Evolutionary conservation across 1,140 invertebrate species (phyloP).

Genomic region (Glossosoma conforme): DNA sequence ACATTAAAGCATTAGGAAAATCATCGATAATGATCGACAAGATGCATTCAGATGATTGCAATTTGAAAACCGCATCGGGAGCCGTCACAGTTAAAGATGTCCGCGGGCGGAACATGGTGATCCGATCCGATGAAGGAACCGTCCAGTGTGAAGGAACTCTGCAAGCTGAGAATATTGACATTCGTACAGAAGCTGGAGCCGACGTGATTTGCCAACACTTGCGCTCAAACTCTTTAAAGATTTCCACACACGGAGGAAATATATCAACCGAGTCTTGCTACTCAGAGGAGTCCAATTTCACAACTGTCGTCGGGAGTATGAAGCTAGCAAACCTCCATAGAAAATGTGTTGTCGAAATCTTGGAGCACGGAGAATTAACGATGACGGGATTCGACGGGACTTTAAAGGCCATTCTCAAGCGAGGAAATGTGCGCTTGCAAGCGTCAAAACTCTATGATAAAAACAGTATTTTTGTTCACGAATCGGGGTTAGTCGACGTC

Average conservation of each 20-base stretch:
- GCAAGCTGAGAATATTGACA: conserved; percentile 42
- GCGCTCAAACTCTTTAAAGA: conserved; percentile 41
- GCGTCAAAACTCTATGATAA: conserved; percentile 43
- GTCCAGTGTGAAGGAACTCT: conserved; percentile 41
- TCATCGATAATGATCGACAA: conserved; percentile 41
- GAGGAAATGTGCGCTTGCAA: conserved; percentile 47
- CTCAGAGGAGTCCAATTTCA: conserved; percentile 46
- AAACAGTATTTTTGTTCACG: conserved; percentile 50
- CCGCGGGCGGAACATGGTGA: conserved; percentile 42
- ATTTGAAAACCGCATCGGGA: conserved; percentile 44
- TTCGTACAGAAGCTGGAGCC: conserved; percentile 41
- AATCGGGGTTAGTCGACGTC: conserved; percentile 46
- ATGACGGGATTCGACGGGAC: conserved; percentile 47
- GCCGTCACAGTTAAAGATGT: conserved; percentile 39
- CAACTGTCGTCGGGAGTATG: conserved; percentile 45
- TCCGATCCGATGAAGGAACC: conserved; percentile 41
- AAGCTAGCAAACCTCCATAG: conserved; percentile 41
- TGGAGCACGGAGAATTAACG: conserved; percentile 43
- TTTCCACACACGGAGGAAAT: conserved; percentile 41
- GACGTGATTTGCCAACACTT: conserved; percentile 44
- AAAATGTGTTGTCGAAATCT: conserved; percentile 45
- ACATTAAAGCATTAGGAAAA: conserved; percentile 43
- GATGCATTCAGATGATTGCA: conserved; percentile 44
- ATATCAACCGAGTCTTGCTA: conserved; percentile 47
- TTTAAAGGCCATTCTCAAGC: conserved; percentile 44